phyloP scores from a whole-genome alignment of 2,888 invertebrate genomes.

The Toxonevra muliebris region DNA sequence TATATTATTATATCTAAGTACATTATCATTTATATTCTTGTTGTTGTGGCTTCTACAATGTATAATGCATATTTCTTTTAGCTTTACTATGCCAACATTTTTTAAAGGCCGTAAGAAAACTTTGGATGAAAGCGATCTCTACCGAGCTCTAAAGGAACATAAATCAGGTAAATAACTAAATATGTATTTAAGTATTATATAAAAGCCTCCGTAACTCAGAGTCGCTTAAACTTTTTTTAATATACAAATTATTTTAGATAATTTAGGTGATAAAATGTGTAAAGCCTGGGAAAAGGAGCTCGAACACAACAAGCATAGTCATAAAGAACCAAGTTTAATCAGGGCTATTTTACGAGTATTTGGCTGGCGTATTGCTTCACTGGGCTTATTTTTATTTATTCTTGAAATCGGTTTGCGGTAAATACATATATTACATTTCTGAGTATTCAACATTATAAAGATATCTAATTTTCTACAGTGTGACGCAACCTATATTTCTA shows the following conservation, averaged over 20 bases:
- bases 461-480: conserved; percentile 61
- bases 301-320: conserved; percentile 50
- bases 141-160: conserved; percentile 75
- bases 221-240: no score
- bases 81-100: conserved; percentile 82
- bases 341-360: conserved; percentile 68
- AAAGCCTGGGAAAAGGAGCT: conserved; percentile 70
- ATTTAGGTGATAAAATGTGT: conserved; percentile 70
- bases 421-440: conserved; percentile 30
- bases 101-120: conserved; percentile 77
- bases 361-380: conserved; percentile 68
- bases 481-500: conserved; percentile 72
- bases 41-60: no score
- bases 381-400: conserved; percentile 69
- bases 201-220: no score
- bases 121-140: conserved; percentile 78
- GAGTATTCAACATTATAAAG: neutral
- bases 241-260: conserved; percentile 42
- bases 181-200: conserved; percentile 25
- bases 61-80: conserved; percentile 57
- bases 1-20: no score
- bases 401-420: conserved; percentile 70
- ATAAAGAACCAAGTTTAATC: conserved; percentile 64
- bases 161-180: conserved; percentile 66
- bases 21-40: no score